phyloP scores from a whole-genome alignment of 2,888 invertebrate species.

The Phalera bucephala region DNA sequence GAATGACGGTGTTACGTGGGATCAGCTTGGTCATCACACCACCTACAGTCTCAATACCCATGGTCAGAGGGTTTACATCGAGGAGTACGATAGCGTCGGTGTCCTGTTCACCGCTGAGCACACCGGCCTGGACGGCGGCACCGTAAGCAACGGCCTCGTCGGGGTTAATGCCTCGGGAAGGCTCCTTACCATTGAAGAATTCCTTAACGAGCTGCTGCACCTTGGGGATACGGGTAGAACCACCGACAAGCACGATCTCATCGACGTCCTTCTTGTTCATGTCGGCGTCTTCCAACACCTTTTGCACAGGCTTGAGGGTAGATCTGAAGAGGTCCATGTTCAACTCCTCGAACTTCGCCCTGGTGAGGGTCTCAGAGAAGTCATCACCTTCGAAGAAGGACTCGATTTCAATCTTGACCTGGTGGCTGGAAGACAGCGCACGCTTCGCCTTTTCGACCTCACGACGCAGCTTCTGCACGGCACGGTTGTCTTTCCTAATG shows the following conservation, averaged over 20 bases:
- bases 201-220: conserved; percentile 96
- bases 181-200: conserved; percentile 99
- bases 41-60: conserved; percentile 99
- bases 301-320: conserved; percentile 97
- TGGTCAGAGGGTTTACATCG: conserved; percentile 98
- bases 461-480: conserved; percentile 97
- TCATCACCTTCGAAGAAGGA: conserved; percentile 99
- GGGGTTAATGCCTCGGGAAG: conserved; percentile 98
- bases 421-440: conserved; percentile 96
- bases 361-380: conserved; percentile 98
- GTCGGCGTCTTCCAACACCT: conserved; percentile 98
- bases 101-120: conserved; percentile 98
- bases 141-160: conserved; percentile 99
- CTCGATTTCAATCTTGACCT: conserved; percentile 99
- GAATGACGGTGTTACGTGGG: conserved; percentile 98
- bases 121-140: conserved; percentile 99
- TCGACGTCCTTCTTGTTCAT: conserved; percentile 99
- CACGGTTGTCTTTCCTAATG: conserved; percentile 96
- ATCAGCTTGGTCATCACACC: conserved; percentile 99
- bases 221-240: conserved; percentile 99
- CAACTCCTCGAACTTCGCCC: conserved; percentile 99
- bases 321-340: conserved; percentile 97
- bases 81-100: conserved; percentile 97
- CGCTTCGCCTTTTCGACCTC: conserved; percentile 99
- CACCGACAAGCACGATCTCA: conserved; percentile 99